These are phyloP conservation scores for Sarcophilus harrisii DNA, from an alignment of 2,797 vertebrate genomes.

Conservation along the genomic window DNA sequence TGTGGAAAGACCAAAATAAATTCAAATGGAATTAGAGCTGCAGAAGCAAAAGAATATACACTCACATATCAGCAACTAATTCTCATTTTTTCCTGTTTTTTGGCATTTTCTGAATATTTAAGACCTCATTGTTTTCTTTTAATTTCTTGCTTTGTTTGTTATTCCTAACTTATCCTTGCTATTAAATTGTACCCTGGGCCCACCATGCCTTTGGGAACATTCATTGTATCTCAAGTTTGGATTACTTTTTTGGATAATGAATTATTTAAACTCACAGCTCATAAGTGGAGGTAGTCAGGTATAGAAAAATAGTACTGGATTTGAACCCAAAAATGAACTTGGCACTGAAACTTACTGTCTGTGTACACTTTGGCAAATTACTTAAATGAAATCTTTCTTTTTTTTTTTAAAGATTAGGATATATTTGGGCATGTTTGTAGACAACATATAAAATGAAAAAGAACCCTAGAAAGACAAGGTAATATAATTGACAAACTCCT, in stretches of 20 bases:
- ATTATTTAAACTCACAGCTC: neutral
- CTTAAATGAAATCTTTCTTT: neutral
- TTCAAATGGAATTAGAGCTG: constrained; percentile 49
- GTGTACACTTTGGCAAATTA: neutral
- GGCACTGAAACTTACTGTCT: neutral
- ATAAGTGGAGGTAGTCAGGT: neutral
- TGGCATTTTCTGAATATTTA: neutral
- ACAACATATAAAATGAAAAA: neutral
- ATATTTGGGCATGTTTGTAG: neutral
- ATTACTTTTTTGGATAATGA: neutral
- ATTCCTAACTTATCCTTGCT: constrained; percentile 4
- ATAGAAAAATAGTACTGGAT: neutral
- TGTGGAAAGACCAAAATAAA: constrained; percentile 54
- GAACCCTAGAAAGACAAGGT: neutral
- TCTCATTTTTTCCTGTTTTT: neutral
- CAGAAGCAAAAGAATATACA: constrained; percentile 32
- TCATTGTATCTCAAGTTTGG: neutral
- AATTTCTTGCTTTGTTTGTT: neutral
- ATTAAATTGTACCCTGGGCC: neutral
- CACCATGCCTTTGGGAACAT: neutral
- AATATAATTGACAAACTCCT: neutral
- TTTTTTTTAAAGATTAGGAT: neutral
- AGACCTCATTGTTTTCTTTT: neutral
- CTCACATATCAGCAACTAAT: neutral
- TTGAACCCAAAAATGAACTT: neutral